Conservation (phyloP, 2,113 vertebrate species). For the Dipodomys ordii region DNA sequence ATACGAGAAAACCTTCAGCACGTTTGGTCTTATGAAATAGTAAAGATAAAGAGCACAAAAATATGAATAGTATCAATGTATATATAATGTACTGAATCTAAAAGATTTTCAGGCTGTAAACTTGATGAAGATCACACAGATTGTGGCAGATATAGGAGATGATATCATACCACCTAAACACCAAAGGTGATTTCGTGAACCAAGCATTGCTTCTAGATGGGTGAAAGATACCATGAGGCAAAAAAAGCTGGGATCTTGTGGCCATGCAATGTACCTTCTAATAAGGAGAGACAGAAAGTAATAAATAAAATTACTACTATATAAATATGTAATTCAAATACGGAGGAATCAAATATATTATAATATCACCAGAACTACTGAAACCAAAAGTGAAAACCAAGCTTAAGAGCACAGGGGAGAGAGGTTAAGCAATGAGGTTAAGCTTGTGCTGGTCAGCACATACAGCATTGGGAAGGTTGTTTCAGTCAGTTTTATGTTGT, state of each 20-base stretch:
- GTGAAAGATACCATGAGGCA: neutral
- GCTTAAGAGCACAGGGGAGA: neutral
- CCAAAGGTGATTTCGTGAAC: neutral
- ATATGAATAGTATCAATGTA: neutral
- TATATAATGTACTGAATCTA: neutral
- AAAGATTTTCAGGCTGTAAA: neutral
- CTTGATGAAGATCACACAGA: neutral
- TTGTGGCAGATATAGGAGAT: neutral
- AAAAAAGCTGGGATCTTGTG: neutral
- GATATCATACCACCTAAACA: neutral
- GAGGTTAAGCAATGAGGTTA: neutral
- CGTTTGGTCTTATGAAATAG: conserved; percentile 24
- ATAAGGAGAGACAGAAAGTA: neutral
- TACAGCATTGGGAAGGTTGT: neutral
- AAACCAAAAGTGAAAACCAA: neutral
- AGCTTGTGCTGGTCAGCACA: neutral
- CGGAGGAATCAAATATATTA: neutral
- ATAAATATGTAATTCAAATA: neutral
- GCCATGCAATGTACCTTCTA: neutral
- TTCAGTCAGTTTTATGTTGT: neutral
- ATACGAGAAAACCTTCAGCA: conserved; percentile 6
- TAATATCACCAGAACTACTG: neutral
- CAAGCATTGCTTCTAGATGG: neutral
- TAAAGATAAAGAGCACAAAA: neutral
- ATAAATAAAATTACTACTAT: no score